phyloP scores from a whole-genome alignment of 2,797 vertebrate genomes.

The Danio tinwini region DNA sequence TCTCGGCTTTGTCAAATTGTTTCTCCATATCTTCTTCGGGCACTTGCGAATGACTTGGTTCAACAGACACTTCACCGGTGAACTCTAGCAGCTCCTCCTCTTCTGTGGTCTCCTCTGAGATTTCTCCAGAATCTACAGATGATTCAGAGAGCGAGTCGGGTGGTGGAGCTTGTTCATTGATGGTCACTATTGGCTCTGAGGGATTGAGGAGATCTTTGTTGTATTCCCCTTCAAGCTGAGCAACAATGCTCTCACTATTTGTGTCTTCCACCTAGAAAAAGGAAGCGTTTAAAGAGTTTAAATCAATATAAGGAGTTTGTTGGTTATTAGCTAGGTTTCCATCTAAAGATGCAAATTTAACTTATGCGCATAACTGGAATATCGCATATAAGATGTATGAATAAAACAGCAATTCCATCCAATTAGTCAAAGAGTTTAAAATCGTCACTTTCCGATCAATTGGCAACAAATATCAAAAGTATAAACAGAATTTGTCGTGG shows the following conservation, averaged over 20 bases:
- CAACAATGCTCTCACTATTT: not conserved
- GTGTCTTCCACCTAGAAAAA: slow-evolving; percentile 43
- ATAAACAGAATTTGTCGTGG: too few relatives aligned
- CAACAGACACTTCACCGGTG: not conserved
- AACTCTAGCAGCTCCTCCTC: slow-evolving; percentile 33
- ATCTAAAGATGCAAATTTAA: too few relatives aligned
- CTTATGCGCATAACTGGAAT: too few relatives aligned
- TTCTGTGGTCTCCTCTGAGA: slow-evolving; percentile 34
- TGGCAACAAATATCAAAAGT: too few relatives aligned
- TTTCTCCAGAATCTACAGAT: slow-evolving; percentile 22
- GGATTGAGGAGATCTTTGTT: not conserved
- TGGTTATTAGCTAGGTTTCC: too few relatives aligned
- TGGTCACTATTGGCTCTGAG: not conserved
- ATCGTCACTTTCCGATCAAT: too few relatives aligned
- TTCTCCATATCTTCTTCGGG: slow-evolving; percentile 4
- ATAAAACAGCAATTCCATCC: too few relatives aligned
- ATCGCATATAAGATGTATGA: too few relatives aligned
- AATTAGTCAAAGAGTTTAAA: not conserved
- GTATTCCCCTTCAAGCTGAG: not conserved
- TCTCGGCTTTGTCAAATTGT: slow-evolving; percentile 45
- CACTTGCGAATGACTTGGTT: not conserved
- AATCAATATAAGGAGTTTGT: not conserved
- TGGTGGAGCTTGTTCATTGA: not conserved
- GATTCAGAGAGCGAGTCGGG: slow-evolving; percentile 30
- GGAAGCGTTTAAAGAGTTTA: not conserved